Evolutionary conservation across 23 tunicate genomes (phyloP).

Genomic region (Styela clava): DNA sequence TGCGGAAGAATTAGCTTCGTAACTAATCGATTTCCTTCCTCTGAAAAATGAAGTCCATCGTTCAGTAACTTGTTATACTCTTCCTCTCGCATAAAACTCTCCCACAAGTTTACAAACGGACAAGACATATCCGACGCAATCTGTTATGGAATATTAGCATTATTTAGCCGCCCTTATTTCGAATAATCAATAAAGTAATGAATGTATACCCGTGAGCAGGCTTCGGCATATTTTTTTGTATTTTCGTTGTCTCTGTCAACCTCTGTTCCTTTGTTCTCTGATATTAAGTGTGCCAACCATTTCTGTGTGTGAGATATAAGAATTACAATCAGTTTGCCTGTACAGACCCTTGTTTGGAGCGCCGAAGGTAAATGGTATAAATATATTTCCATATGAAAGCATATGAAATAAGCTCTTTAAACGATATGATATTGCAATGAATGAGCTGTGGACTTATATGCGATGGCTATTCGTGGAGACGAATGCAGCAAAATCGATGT

Average conservation of each 20-base stretch:
- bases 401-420: too few relatives aligned
- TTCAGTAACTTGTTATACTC: constrained; percentile 31
- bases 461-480: too few relatives aligned
- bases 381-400: too few relatives aligned
- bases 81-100: constrained; percentile 14
- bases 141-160: constrained; percentile 27
- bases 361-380: too few relatives aligned
- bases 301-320: constrained; percentile 12
- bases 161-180: too few relatives aligned
- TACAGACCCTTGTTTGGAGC: too few relatives aligned
- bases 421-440: too few relatives aligned
- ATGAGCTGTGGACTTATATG: too few relatives aligned
- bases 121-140: constrained; percentile 38
- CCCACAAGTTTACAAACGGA: constrained; percentile 47
- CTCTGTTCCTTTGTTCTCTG: constrained; percentile 15
- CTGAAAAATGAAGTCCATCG: constrained; percentile 71
- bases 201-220: not conserved
- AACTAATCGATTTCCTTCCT: constrained; percentile 46
- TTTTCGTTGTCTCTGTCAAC: constrained; percentile 6
- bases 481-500: too few relatives aligned
- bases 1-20: constrained; percentile 30
- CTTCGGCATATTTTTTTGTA: constrained; percentile 34
- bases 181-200: too few relatives aligned
- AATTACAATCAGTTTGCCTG: too few relatives aligned
- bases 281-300: constrained; percentile 23